These are phyloP conservation scores for Ectobius pallidus DNA, from an alignment of 2,888 invertebrate species.

Conservation along the genomic window DNA sequence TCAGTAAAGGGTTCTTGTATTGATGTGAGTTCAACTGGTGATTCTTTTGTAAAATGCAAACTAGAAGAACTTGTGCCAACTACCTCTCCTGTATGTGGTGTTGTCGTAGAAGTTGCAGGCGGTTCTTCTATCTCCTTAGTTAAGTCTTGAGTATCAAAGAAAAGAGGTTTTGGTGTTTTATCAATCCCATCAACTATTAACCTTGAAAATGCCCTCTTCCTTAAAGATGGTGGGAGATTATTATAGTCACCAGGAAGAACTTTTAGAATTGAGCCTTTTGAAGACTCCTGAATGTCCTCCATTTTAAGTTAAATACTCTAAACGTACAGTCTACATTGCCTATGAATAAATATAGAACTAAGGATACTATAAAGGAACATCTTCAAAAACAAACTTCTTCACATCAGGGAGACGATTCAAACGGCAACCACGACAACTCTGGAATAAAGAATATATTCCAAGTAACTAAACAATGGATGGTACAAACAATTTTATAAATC, in stretches of 20 bases:
- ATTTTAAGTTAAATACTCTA: neutral
- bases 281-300: neutral
- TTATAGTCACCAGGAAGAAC: constrained; percentile 1
- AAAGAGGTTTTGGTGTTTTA: constrained; percentile 34
- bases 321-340: neutral
- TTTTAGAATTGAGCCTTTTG: neutral
- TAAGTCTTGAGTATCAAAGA: neutral
- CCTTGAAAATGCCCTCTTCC: neutral
- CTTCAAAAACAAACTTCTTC: constrained; percentile 69
- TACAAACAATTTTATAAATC: neutral
- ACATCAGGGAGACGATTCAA: constrained; percentile 70
- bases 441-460: constrained; percentile 48
- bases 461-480: neutral
- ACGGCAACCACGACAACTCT: constrained; percentile 74
- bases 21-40: constrained; percentile 10
- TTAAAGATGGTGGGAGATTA: neutral
- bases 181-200: constrained; percentile 31
- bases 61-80: constrained; percentile 3
- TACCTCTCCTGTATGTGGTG: neutral
- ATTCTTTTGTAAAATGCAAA: constrained; percentile 2
- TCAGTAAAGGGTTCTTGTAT: constrained; percentile 29
- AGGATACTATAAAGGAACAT: constrained; percentile 68
- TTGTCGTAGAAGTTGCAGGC: neutral
- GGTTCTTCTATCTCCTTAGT: neutral
- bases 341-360: constrained; percentile 36